These are phyloP conservation scores for Acipenser oxyrinchus DNA, from an alignment of 2,797 vertebrate genomes.

Conservation along the genomic window DNA sequence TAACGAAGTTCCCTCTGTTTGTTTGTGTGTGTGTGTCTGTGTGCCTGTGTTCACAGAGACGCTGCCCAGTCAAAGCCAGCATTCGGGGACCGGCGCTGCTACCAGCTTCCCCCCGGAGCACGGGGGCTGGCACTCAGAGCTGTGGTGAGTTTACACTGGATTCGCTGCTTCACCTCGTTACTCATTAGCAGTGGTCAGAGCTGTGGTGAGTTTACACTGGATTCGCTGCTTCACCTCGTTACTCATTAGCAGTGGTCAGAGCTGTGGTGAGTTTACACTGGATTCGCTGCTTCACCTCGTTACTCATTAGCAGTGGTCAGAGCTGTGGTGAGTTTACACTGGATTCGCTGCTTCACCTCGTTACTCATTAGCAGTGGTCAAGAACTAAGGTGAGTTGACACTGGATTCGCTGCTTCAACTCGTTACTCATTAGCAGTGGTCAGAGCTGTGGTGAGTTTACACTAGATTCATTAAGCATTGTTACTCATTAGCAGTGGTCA, in stretches of 20 bases:
- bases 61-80: constrained; percentile 90
- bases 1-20: not conserved
- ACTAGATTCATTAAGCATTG: no score
- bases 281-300: no score
- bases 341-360: no score
- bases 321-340: constrained; percentile 70
- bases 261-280: constrained; percentile 70
- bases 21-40: not conserved
- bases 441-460: constrained; percentile 75
- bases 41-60: constrained; percentile 56
- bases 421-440: constrained; percentile 20
- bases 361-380: no score
- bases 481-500: no score
- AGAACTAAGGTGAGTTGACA: constrained; percentile 67
- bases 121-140: constrained; percentile 81
- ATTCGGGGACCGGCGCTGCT: constrained; percentile 88
- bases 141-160: constrained; percentile 61
- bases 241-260: constrained; percentile 39
- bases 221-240: no score
- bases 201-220: constrained; percentile 52
- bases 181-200: no score
- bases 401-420: no score
- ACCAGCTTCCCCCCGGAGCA: constrained; percentile 89
- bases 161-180: no score
- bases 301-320: constrained; percentile 41